Base-by-base conservation (phyloP, 2,888 invertebrate species). In the Nebria salina region DNA sequence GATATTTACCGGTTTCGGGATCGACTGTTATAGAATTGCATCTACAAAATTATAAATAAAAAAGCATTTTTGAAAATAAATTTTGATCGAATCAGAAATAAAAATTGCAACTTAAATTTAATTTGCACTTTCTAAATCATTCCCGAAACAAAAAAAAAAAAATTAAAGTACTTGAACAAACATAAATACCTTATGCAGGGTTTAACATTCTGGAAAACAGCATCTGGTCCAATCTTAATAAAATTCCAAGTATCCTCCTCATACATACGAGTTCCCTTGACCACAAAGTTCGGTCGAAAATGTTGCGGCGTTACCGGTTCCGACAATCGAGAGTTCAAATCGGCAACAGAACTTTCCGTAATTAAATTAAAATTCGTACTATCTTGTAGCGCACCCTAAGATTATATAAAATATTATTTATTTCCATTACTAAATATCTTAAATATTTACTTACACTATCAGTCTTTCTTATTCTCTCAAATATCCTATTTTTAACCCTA, bases 241-340 rank as follows among this genome's bases (percentile, higher is more conserved):
- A 92, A 95, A 78, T 92, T 91, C 94, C 95, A 95, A 6, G 89
- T 87, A 85, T 95, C 95, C 87, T 95, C 94, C 1, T 91, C 93
- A 84, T 91, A 93, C 0, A 93, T 87, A 72, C 88, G 85, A 1
- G 91, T 90, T 0, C 92, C 92, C 80, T 91, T 89, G 2, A 95
- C 87, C 6, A 94, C 89, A 84, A 95, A 94, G 87, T 94, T 95
- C 0, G 93, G 93, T 72, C 95, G 90, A 87, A 95, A 95, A 83
- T 92, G 90, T 9, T 90, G 88, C 1, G 90, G 86, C 15, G 89
- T 86, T 0, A 94, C 91, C 5, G 90, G 88, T 64, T 90, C 89
- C 0, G 90, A 86, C 54, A 94, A 84, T 0, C 92, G 91, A 0
- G 87, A 89, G 86, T 94, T 94, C 64, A 95, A 86, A 65, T 95